Evolutionary conservation across 1,140 invertebrate species (phyloP), one percentile per base, ranked within the genome.

Genomic region (Cydia amplana): DNA sequence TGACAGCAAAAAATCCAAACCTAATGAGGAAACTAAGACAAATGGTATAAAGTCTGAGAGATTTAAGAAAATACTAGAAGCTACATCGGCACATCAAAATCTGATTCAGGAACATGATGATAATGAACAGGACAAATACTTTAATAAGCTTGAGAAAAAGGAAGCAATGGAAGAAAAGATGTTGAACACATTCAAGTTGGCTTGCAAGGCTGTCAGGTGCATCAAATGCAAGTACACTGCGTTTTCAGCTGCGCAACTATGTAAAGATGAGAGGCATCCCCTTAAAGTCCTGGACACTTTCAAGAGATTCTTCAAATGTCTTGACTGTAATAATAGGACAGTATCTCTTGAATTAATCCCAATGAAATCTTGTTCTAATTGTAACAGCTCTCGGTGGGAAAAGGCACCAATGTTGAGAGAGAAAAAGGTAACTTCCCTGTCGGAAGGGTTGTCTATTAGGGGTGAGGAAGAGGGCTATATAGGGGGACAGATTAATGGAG

Each of bases 161-260:
- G 98, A 99, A 91, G 94, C 94, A 79, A 95, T 98, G 94, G 98
- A 99, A 88, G 96, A 98, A 74, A 98, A 99, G 92, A 98, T 99
- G 97, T 87, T 96, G 20, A 95, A 94, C 49, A 98, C 97, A 6
- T 97, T 94, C 84, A 96, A 98, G 91, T 91, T 99, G 20, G 90
- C 93, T 1, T 97, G 97, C 82, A 98, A 97, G 91, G 97, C 98
- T n/a, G 96, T 98, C 1, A 95, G 94, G 73, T 99, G 98, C 91
- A 86, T 95, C n/a, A 94, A 96, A 89, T 99, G 98, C 87, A 97
- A 97, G 85, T 99, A 99, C 84, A 97, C 96, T 1, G 96, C 96
- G 43, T 96, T 98, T 83, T 97, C 96, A 4, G 95, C 96, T 5
- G 95, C 96, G 7, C 97, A 98, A 74, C 90, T 94, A 5, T 99